Percentiles rank a stretch among this genome's conserved stretches.
These are phyloP conservation scores for Semnopithecus entellus DNA, from an alignment of 2,113 vertebrate genomes.

Conservation along the genomic window DNA sequence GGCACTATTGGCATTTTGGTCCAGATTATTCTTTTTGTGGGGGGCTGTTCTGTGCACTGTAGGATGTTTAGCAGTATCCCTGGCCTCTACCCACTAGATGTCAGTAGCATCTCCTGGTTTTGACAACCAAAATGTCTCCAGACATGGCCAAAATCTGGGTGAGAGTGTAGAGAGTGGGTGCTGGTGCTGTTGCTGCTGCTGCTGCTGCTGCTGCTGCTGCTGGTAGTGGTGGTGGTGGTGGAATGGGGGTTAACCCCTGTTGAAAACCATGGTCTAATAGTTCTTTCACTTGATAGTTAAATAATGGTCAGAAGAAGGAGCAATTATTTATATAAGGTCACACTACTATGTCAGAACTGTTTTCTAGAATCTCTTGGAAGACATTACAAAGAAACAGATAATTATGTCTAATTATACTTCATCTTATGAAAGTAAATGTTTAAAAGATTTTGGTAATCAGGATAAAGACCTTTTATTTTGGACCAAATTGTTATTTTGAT, in stretches of 20 bases:
- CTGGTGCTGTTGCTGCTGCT: too few relatives aligned
- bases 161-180: not conserved
- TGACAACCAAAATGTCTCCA: not conserved
- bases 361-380: not conserved
- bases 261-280: not conserved
- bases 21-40: not conserved
- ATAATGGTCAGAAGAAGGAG: not conserved
- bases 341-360: not conserved
- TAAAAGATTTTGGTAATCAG: slow-evolving; percentile 19
- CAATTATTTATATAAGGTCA: not conserved
- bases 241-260: not conserved
- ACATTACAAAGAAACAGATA: not conserved
- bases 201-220: not conserved
- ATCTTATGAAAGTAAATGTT: slow-evolving; percentile 3
- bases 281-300: not conserved
- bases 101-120: slow-evolving; percentile 29
- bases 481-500: not conserved
- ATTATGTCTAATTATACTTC: not conserved
- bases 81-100: slow-evolving; percentile 36
- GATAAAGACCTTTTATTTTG: not conserved
- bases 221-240: not conserved
- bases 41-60: not conserved
- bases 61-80: not conserved
- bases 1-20: not conserved
- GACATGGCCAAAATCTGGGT: not conserved